A percentile compares a stretch with the other conserved stretches of the same genome.
phyloP scores from a whole-genome alignment of 2,888 invertebrate species.

The Diabrotica balteata region DNA sequence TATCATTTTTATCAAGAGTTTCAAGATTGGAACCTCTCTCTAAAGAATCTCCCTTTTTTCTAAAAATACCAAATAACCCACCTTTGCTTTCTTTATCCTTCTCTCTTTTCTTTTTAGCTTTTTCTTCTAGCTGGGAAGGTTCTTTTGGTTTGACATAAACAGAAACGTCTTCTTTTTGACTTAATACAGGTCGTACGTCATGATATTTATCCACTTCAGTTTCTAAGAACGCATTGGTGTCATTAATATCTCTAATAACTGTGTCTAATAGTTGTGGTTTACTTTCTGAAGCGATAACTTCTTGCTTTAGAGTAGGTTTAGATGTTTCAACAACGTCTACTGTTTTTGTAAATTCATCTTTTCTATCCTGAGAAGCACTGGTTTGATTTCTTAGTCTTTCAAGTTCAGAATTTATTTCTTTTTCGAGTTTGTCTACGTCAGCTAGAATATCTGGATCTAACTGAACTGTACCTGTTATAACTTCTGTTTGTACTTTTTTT shows the following conservation, averaged over 20 bases:
- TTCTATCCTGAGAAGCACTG: background rate
- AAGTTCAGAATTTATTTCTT: slow-evolving; percentile 36
- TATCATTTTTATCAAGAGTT: background rate
- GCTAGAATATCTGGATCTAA: slow-evolving; percentile 25
- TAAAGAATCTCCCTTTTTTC: slow-evolving; percentile 8
- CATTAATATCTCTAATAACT: slow-evolving; percentile 19
- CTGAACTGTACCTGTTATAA: slow-evolving; percentile 32
- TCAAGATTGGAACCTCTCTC: background rate
- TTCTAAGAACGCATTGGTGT: slow-evolving; percentile 33
- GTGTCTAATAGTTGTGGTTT: slow-evolving; percentile 29
- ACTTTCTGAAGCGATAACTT: slow-evolving; percentile 6
- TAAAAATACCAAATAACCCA: slow-evolving; percentile 31
- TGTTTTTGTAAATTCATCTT: background rate
- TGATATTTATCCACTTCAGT: slow-evolving; percentile 43
- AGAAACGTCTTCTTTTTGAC: slow-evolving; percentile 1
- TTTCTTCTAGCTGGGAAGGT: background rate
- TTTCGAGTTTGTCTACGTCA: slow-evolving; percentile 33
- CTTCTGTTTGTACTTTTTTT: slow-evolving; percentile 39
- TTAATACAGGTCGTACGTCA: slow-evolving; percentile 37
- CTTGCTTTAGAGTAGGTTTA: too few relatives aligned
- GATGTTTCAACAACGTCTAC: background rate
- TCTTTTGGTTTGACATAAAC: slow-evolving; percentile 8
- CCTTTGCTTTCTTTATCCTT: slow-evolving; percentile 5
- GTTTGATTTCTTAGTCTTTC: slow-evolving; percentile 5
- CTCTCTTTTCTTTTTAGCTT: slow-evolving; percentile 7